Base-by-base conservation (phyloP, 2,113 vertebrate genomes). In the Monopterus albus region DNA sequence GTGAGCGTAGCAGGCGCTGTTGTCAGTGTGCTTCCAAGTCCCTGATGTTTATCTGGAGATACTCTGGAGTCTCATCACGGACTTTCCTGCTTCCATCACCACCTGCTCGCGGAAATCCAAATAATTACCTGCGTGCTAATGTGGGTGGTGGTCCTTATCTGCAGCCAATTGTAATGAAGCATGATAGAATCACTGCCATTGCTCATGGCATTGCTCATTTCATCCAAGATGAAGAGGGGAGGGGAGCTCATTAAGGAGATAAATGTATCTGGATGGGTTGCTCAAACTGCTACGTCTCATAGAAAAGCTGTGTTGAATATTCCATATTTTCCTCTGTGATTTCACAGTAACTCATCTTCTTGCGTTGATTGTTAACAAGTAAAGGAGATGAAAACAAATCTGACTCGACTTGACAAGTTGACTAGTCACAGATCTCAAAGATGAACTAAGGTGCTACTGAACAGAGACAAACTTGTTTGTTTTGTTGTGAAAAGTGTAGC, bases 21-120 rank as follows among this genome's bases (percentile, higher is more conserved):
- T 84, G 86, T 77, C 38, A 31, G 46, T 55, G 77, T 70, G 68
- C 80, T 79, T 89, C 72, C 2, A 23, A 68, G 66, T 36, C 56
- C 51, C 79, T 65, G 89, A 92, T 92, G 81, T 87, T 90, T 89
- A 92, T 93, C 92, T 61, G 55, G 25, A 66, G 67, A 59, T 61
- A 68, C 72, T 82, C 77, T 61, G 78, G 80, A 88, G 83, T 79
- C 50, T 83, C 87, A 91, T 91, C 77, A 74, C 71, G 55, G 85
- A 87, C 87, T 79, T 66, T 71, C 46, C 70, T 63, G 60, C 81
- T 55, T 83, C 86, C 85, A 83, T 86, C 84, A 88, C 78, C 92
- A 92, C 87, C 91, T 91, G 90, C 89, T 76, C 52, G 47, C 80
- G 51, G 79, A 89, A 90, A 90, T 89, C 82, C 72, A 91, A 92